Evolutionary conservation across 2,797 vertebrate genomes (phyloP).

Genomic region (Lycodopsis pacificus): DNA sequence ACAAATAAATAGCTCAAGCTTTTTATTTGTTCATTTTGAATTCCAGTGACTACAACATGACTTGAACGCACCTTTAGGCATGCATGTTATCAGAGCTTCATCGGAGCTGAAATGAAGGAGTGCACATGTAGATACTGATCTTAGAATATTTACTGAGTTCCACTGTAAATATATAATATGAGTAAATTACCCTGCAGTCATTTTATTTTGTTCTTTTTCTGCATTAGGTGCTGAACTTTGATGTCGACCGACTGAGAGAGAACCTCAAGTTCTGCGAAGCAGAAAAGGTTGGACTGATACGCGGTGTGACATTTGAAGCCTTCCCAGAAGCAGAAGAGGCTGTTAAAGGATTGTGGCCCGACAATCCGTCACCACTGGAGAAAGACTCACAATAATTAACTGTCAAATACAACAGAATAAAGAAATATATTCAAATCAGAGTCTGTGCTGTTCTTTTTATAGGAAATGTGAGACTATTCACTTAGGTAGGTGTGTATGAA

Average conservation of each 20-base stretch:
- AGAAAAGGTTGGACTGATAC: rapidly evolving
- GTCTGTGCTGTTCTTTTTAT: no score
- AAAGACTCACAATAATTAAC: not conserved
- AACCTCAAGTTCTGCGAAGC: not conserved
- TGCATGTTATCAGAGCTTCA: not conserved
- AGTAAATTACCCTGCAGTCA: not conserved
- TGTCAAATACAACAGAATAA: not conserved
- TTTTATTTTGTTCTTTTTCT: not conserved
- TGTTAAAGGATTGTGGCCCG: not conserved
- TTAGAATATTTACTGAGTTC: no score
- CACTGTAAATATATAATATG: not conserved
- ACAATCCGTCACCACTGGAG: not conserved
- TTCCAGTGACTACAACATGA: no score
- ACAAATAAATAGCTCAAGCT: no score
- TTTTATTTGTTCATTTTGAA: no score
- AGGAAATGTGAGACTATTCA: no score
- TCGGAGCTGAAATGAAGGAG: not conserved
- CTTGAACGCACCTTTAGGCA: no score
- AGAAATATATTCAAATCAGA: no score
- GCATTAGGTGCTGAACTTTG: not conserved
- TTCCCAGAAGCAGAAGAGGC: rapidly evolving
- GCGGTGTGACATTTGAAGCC: rapidly evolving
- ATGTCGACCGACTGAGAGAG: not conserved
- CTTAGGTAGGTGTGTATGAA: no score
- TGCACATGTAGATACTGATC: not conserved